Evolutionary conservation across 2,797 vertebrate genomes (phyloP).

Genomic region (Enteromius radiatus): DNA sequence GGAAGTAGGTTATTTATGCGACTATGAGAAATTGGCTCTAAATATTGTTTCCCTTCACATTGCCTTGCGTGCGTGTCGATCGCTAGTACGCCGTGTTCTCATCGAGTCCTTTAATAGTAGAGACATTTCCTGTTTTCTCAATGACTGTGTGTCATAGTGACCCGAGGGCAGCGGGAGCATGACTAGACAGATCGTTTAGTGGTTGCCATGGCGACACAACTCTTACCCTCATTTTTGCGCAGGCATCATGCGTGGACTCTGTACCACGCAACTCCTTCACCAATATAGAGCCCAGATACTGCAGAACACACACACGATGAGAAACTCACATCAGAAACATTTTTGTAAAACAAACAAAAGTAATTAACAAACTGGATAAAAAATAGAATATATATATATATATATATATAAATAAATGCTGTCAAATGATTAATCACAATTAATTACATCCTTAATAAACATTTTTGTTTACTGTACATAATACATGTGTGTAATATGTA

Average conservation of each 20-base stretch:
- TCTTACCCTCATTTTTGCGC: conserved; percentile 99
- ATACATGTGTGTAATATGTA: too few species aligned
- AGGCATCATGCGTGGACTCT: conserved; percentile 98
- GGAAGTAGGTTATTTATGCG: background rate
- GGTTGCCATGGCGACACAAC: conserved; percentile 21
- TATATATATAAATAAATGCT: too few species aligned
- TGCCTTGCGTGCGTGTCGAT: background rate
- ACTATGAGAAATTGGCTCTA: background rate
- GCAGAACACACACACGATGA: conserved; percentile 51
- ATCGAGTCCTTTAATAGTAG: background rate
- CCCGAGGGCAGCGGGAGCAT: background rate
- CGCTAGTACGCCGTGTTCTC: background rate
- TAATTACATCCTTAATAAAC: too few species aligned
- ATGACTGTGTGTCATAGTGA: conserved; percentile 25
- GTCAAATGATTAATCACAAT: too few species aligned
- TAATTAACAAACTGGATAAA: too few species aligned
- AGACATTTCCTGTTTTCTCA: background rate
- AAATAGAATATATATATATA: too few species aligned
- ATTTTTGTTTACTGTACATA: too few species aligned
- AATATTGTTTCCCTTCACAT: background rate
- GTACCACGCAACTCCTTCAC: conserved; percentile 98
- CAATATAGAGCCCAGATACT: conserved; percentile 99
- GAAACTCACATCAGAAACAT: background rate
- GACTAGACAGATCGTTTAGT: conserved; percentile 2
- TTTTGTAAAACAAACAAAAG: background rate